Evolutionary conservation across 2,888 invertebrate genomes (phyloP).

Genomic region (Lithophane semibrunnea): DNA sequence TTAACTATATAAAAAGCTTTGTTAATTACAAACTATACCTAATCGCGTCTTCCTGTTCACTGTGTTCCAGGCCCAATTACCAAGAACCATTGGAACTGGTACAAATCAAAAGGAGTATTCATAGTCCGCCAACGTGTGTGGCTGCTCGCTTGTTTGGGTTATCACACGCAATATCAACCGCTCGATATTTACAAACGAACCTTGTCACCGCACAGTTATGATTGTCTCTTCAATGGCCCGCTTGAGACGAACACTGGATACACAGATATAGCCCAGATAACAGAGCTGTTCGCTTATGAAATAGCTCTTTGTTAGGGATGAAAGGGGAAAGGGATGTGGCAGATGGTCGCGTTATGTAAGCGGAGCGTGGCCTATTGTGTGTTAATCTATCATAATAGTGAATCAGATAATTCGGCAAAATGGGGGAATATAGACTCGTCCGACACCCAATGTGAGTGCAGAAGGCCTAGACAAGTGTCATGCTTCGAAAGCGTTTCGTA

Average conservation of each 20-base stretch:
- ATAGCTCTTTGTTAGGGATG: conserved; percentile 24
- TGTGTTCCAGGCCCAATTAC: conserved; percentile 29
- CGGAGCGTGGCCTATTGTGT: background rate
- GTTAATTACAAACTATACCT: background rate
- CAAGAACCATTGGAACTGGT: conserved; percentile 24
- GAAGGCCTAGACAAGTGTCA: too few species aligned
- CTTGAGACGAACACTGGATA: conserved; percentile 44
- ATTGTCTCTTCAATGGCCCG: conserved; percentile 46
- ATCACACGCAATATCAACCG: conserved; percentile 49
- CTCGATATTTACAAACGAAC: conserved; percentile 49
- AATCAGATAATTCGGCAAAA: background rate
- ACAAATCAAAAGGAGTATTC: conserved; percentile 50
- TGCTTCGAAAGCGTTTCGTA: too few species aligned
- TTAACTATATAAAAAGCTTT: conserved; percentile 2
- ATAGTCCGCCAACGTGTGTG: conserved; percentile 49
- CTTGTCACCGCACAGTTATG: conserved; percentile 54
- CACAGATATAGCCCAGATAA: conserved; percentile 51
- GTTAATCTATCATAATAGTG: background rate
- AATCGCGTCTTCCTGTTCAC: conserved; percentile 23
- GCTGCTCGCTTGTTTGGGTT: conserved; percentile 60
- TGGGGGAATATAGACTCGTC: background rate
- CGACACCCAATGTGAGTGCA: background rate
- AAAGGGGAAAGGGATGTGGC: conserved; percentile 44
- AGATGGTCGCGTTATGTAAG: conserved; percentile 11
- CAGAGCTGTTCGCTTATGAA: conserved; percentile 25